phyloP scores from a whole-genome alignment of 2,113 vertebrate species.

The Coracopsis vasa region DNA sequence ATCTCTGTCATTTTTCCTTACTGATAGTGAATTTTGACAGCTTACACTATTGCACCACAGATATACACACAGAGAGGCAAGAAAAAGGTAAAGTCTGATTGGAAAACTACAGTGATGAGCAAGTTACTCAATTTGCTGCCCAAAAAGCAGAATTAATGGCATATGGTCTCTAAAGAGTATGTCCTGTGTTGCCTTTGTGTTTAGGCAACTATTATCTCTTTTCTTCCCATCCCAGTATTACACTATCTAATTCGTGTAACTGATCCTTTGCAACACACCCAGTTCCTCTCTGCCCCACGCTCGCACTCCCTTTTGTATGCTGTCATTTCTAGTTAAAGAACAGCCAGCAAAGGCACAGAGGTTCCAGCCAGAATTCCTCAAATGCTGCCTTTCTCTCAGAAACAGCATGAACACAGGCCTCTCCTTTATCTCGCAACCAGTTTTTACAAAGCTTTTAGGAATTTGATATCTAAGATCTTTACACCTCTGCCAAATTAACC shows the following conservation, averaged over 20 bases:
- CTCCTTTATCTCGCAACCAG: neutral
- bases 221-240: neutral
- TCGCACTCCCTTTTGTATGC: neutral
- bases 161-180: neutral
- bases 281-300: neutral
- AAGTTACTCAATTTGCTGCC: neutral
- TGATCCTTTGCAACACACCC: neutral
- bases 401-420: neutral
- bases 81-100: neutral
- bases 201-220: neutral
- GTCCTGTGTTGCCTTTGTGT: neutral
- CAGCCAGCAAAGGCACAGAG: rapidly evolving
- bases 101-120: neutral
- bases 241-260: neutral
- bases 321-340: neutral
- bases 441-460: neutral
- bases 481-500: neutral
- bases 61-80: neutral
- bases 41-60: neutral
- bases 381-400: neutral
- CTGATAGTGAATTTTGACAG: neutral
- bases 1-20: neutral
- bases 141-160: neutral
- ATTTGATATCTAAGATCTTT: neutral
- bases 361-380: neutral